A percentile compares a stretch with the other conserved stretches of the same genome.
These are phyloP conservation scores for Lytechinus pictus DNA, from an alignment of 35 echinoderm and acorn worm species.

Conservation along the genomic window DNA sequence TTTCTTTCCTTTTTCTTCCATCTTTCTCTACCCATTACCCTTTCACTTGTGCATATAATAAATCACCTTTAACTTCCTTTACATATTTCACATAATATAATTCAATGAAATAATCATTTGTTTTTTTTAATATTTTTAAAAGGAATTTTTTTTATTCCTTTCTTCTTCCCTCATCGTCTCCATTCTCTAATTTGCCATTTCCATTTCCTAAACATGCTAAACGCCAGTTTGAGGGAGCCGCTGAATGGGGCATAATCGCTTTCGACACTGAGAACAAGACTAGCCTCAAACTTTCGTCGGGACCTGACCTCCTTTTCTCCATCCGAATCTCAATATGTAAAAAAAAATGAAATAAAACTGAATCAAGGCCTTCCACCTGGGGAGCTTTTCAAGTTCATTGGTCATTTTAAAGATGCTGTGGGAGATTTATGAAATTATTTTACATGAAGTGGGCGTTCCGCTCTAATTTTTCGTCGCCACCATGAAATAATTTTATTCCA, in stretches of 20 bases:
- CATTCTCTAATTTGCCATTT: background rate
- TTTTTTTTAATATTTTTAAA: background rate
- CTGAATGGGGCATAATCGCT: background rate
- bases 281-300: background rate
- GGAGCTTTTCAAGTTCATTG: background rate
- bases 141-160: background rate
- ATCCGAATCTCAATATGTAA: background rate
- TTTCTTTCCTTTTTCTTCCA: too few species aligned
- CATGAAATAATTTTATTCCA: background rate
- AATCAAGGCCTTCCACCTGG: background rate
- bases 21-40: too few species aligned
- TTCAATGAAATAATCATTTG: too few species aligned
- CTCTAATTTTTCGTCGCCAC: background rate
- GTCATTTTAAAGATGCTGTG: constrained; percentile 5
- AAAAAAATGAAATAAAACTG: too few species aligned
- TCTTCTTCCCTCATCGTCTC: background rate
- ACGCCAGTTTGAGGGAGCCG: background rate
- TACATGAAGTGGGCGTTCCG: background rate
- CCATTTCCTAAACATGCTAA: background rate
- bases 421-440: background rate
- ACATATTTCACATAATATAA: too few species aligned
- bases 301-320: background rate
- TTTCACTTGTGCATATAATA: too few species aligned
- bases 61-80: too few species aligned
- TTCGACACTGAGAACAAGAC: background rate